Percentiles rank a stretch among this genome's conserved stretches.
phyloP scores from a whole-genome alignment of 2,888 invertebrate species.

The Helicoverpa assulta region DNA sequence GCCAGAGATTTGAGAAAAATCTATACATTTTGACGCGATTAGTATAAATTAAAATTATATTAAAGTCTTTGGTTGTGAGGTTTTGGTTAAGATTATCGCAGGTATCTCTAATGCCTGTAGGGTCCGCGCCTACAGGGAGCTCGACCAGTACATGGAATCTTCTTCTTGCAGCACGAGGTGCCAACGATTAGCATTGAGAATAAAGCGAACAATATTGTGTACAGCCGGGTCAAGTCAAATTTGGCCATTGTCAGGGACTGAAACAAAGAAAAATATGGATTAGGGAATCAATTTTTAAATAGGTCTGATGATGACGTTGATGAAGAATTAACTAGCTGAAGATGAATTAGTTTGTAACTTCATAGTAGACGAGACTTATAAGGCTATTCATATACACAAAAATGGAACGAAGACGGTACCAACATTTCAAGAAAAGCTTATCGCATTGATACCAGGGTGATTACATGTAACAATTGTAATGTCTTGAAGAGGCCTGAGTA shows the following conservation, averaged over 20 bases:
- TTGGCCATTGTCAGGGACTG: constrained; percentile 72
- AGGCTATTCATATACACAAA: too few relatives aligned
- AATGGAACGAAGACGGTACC: too few relatives aligned
- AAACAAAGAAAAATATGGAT: constrained; percentile 53
- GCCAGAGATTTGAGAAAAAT: constrained; percentile 17
- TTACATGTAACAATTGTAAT: too few relatives aligned
- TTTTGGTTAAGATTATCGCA: background rate
- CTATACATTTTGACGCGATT: constrained; percentile 8
- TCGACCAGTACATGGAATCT: constrained; percentile 72
- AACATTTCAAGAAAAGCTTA: too few relatives aligned
- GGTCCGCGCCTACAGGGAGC: constrained; percentile 82
- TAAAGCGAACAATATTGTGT: constrained; percentile 70
- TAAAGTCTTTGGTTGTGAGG: background rate
- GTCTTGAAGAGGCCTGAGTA: background rate
- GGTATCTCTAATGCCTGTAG: constrained; percentile 59
- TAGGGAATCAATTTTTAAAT: background rate
- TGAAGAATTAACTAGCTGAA: background rate
- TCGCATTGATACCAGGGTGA: too few relatives aligned
- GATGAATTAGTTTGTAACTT: background rate
- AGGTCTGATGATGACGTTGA: too few relatives aligned
- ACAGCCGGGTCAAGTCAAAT: constrained; percentile 66
- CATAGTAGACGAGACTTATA: too few relatives aligned
- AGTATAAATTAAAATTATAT: background rate
- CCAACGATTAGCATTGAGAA: constrained; percentile 70
- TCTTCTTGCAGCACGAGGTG: constrained; percentile 71